Conservation (phyloP, 1,140 invertebrate species). For the Ptiloglossa arizonensis region DNA sequence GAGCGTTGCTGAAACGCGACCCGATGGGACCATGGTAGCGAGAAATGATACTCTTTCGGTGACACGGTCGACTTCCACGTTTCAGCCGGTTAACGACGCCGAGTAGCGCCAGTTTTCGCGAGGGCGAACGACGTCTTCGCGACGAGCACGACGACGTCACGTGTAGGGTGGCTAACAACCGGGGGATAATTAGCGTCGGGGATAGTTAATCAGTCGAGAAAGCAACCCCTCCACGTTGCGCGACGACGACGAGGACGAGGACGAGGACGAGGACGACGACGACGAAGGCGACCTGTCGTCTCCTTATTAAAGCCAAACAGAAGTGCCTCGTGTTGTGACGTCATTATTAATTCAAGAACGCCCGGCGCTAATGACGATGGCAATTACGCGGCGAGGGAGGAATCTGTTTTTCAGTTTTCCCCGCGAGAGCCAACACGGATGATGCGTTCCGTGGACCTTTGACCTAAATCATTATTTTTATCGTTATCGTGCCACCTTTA, state of each 20-base stretch:
- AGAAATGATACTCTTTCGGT: constrained; percentile 35
- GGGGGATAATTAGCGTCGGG: constrained; percentile 76
- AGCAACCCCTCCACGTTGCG: constrained; percentile 67
- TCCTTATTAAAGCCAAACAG: constrained; percentile 76
- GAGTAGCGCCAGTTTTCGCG: constrained; percentile 50
- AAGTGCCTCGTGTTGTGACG: constrained; percentile 29
- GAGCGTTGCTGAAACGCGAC: constrained; percentile 25
- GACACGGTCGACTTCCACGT: constrained; percentile 57
- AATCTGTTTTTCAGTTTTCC: neutral
- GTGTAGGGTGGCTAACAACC: constrained; percentile 71
- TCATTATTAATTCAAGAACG: constrained; percentile 64
- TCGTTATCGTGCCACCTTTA: no score
- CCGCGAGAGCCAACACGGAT: no score
- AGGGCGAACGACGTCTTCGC: constrained; percentile 36
- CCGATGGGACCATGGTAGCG: no score
- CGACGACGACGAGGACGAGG: constrained; percentile 63
- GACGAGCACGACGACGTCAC: constrained; percentile 73
- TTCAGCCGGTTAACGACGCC: constrained; percentile 64
- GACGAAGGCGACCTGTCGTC: constrained; percentile 71
- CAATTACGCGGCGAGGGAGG: constrained; percentile 44
- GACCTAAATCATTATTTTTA: no score
- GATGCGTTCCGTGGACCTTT: neutral
- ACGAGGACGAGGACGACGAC: constrained; percentile 64
- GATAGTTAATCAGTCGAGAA: constrained; percentile 79
- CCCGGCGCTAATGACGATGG: constrained; percentile 47